Base-by-base conservation (phyloP, 1,140 invertebrate species). In the Lepidotrigona ventralis region DNA sequence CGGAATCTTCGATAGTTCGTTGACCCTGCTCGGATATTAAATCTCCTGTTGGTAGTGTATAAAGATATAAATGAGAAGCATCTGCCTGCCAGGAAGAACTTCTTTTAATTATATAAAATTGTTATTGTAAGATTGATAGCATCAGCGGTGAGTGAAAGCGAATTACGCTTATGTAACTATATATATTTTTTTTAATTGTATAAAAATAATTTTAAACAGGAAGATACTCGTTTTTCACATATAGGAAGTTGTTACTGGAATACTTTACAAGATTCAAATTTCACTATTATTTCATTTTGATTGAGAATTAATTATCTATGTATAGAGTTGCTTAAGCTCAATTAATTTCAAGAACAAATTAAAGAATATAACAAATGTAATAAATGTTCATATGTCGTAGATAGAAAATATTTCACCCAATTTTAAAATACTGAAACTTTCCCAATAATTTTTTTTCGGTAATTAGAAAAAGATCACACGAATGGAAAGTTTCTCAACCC, bases 1-100 rank as follows among this genome's bases (percentile, higher is more conserved):
- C 79, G 79, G 71, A 81, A 81, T 81, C 63, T 33, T 81, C n/a
- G 9, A 64, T 23, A 53, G 79, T 75, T 81, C 79, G 60, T 56
- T 21, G 60, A 81, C 70, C 46, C 17, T 39, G 23, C 2, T 46
- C 29, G 26, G 2, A 19, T 60, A 33, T 81, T 51, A 6, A 53
- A 51, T 64, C 64, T 64, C 70, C 26, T 64, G 23, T 19, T 69
- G 14, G 39, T 14, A 23, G 23, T 3, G 17, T 21, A 29, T 66
- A 60, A 53, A 71, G 63, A n/a, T 53, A n/a, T 26, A 19, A 71
- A 29, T 17, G 39, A 80, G 33, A 63, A 51, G n/a, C 56, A 33
- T n/a, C 9, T 39, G 12, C 68, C 9, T n/a, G 21, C 3, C 17
- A 9, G 12, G 15, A 12, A 26, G 29, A 19, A 0, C 54, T 23